Conservation (phyloP, 2,113 vertebrate genomes). For the Perccottus glenii region DNA sequence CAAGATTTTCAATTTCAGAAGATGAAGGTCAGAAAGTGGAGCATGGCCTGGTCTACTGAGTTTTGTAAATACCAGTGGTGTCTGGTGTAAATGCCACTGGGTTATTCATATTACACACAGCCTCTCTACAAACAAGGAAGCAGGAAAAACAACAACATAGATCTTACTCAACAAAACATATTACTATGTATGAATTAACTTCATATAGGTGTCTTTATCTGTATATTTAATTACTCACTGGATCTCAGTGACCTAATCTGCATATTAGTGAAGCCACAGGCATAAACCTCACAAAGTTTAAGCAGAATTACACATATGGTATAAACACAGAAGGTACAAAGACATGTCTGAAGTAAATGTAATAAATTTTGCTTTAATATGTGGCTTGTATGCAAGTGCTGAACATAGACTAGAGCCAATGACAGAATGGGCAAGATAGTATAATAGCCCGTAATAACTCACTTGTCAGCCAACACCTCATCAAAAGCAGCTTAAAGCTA, state of each 20-base stretch:
- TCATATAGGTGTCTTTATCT: background rate
- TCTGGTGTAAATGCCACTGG: conserved; percentile 71
- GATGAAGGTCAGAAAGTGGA: conserved; percentile 76
- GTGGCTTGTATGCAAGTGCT: conserved; percentile 46
- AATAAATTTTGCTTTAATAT: conserved; percentile 68
- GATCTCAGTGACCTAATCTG: background rate
- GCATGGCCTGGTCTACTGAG: conserved; percentile 42
- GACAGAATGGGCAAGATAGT: conserved; percentile 53
- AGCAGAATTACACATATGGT: background rate
- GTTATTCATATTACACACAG: conserved; percentile 53
- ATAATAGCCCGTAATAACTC: conserved; percentile 65
- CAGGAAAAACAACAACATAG: conserved; percentile 34
- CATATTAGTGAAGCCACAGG: background rate
- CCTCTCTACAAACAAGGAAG: conserved; percentile 24
- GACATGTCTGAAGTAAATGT: conserved; percentile 20
- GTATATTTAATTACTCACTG: background rate
- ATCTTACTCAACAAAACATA: conserved; percentile 14
- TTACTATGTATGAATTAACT: background rate
- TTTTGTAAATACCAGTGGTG: conserved; percentile 73
- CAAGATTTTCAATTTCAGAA: conserved; percentile 34
- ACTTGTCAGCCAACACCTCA: conserved; percentile 41
- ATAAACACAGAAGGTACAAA: conserved; percentile 24
- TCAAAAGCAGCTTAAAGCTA: conserved; percentile 53
- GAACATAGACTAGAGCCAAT: conserved; percentile 54
- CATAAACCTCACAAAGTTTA: too few relatives aligned